Evolutionary conservation across 2,888 invertebrate species (phyloP).

Genomic region (Abrostola tripartita): DNA sequence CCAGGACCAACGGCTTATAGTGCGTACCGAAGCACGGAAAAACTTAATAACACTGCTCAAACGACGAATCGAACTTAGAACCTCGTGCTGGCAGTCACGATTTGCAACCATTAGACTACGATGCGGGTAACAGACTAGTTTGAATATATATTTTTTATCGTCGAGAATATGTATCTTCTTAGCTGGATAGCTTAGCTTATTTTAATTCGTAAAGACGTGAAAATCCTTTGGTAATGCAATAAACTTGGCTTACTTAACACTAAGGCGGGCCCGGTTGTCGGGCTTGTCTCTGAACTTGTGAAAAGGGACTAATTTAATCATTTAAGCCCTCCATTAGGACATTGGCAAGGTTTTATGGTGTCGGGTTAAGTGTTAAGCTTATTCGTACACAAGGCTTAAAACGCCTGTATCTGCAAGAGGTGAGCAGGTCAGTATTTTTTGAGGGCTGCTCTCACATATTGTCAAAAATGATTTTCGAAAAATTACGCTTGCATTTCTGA

Average conservation of each 20-base stretch:
- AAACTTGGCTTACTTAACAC: conserved; percentile 22
- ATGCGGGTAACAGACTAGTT: no score
- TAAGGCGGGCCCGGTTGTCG: conserved; percentile 22
- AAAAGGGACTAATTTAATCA: conserved; percentile 45
- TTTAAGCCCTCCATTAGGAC: conserved; percentile 39
- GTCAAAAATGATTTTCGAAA: no score
- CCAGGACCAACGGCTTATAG: no score
- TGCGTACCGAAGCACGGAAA: no score
- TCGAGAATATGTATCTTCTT: background rate
- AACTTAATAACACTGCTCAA: no score
- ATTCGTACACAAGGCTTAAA: conserved; percentile 8
- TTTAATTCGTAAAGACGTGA: conserved; percentile 31
- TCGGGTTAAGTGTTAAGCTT: conserved; percentile 22
- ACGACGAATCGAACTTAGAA: no score
- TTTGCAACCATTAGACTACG: no score
- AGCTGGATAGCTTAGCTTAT: conserved; percentile 22
- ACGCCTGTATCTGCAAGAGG: conserved; percentile 7
- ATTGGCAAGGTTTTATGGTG: conserved; percentile 20
- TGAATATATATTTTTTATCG: no score
- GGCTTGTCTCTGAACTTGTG: conserved; percentile 25
- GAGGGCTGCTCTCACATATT: background rate
- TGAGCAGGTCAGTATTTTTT: background rate
- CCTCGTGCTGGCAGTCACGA: no score
- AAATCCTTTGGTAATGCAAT: conserved; percentile 39
- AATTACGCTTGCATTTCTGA: no score